phyloP scores from a whole-genome alignment of 2,888 invertebrate genomes.

The Cataglyphis altisquamis region DNA sequence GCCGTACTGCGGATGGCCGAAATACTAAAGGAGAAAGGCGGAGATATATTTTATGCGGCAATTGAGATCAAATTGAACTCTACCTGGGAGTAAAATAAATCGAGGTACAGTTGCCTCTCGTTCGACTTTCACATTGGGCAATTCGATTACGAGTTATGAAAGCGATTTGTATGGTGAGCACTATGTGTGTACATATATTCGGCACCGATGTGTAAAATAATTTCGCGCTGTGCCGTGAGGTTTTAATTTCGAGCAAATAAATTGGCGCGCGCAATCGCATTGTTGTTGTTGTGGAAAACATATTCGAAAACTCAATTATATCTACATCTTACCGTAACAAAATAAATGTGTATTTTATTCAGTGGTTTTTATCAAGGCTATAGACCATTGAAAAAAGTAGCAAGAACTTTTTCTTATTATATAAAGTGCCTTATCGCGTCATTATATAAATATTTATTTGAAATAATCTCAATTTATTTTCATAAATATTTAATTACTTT shows the following conservation, averaged over 20 bases:
- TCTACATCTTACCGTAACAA: background rate
- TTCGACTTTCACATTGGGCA: constrained; percentile 62
- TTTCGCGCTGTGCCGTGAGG: constrained; percentile 46
- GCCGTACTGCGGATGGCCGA: constrained; percentile 60
- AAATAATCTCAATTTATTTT: background rate
- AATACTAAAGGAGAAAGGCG: constrained; percentile 62
- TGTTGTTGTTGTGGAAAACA: background rate
- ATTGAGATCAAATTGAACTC: constrained; percentile 70
- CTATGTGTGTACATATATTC: constrained; percentile 33
- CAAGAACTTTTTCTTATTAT: background rate
- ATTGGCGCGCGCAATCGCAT: background rate
- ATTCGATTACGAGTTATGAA: constrained; percentile 68
- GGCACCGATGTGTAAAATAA: constrained; percentile 54
- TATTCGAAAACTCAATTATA: background rate
- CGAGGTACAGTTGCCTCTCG: constrained; percentile 49
- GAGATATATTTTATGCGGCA: constrained; percentile 59
- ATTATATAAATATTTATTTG: background rate
- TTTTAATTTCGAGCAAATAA: constrained; percentile 39
- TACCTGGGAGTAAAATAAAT: constrained; percentile 55
- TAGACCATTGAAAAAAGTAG: background rate
- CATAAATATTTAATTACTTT: background rate
- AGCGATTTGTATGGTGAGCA: constrained; percentile 60
- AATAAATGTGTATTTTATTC: background rate
- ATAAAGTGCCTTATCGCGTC: background rate
- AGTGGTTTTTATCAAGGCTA: background rate